Conservation (phyloP, 2,797 vertebrate species). For the Neomorphus geoffroyi region DNA sequence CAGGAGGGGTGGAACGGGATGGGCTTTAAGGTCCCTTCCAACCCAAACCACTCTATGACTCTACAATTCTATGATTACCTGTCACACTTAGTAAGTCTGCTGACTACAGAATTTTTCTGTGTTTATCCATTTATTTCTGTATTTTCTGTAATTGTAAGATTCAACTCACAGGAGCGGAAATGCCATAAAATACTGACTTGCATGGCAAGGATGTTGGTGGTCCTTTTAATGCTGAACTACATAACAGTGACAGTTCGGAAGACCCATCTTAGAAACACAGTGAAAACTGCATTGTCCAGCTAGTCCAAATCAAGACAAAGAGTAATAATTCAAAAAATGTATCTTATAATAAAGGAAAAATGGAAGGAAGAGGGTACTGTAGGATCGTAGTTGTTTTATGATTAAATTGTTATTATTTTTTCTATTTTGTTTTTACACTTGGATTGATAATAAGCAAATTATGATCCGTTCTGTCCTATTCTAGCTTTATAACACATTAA, state of each 20-base stretch:
- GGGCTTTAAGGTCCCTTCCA: too few relatives aligned
- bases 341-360: neutral
- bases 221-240: neutral
- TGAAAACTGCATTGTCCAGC: neutral
- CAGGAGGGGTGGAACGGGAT: too few relatives aligned
- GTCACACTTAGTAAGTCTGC: neutral
- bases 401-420: neutral
- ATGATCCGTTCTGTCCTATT: neutral
- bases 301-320: neutral
- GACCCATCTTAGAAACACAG: neutral
- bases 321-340: neutral
- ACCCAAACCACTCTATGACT: too few relatives aligned
- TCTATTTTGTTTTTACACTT: neutral
- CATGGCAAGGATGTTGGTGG: neutral
- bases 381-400: neutral
- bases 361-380: neutral
- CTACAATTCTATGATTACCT: neutral
- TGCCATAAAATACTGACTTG: neutral
- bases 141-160: neutral
- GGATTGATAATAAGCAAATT: neutral
- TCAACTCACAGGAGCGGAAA: neutral
- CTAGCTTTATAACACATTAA: neutral
- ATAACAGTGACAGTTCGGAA: conserved; percentile 21
- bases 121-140: neutral
- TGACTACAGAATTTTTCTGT: neutral